Base-by-base conservation (phyloP, 2,888 invertebrate species). In the Melinaea menophilus region DNA sequence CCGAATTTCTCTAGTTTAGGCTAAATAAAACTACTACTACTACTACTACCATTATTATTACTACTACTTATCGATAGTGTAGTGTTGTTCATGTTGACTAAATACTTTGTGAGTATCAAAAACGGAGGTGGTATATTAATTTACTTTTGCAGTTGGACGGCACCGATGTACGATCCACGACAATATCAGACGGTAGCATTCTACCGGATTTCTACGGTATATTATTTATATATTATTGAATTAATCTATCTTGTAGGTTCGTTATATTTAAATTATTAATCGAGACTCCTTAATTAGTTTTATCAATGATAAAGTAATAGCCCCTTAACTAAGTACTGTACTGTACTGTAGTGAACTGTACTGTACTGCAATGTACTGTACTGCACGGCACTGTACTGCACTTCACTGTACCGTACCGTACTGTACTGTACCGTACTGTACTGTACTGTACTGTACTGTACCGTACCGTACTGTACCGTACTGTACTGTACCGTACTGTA, bases 71-170 rank as follows among this genome's bases (percentile, higher is more conserved):
- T 22, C 22, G 22, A 22, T 22, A 22, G 22, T 22, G 22, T 22
- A 22, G 22, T 22, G 1, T 22, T 22, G 22, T 22, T 22, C 22
- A 22, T 1, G 7, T 2, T 37, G 37, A 37, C 37, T 2, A 37
- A 41, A 41, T 41, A 51, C n/a, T 51, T 31, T 5, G 7, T 1
- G 2, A 9, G 7, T 4, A 51, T n/a, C 22, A 51, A 37, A 37
- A 22, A 22, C 22, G 22, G 41, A 7, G 41, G 9, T 41, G 9
- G 41, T 31, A 51, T 31, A 31, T 22, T 7, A n/a, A 51, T 31
- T 51, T 58, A 64, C 60, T 66, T 69, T 80, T 79, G 55, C 84
- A 86, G 86, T 82, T 81, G 78, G 81, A 82, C 63, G 78, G 79
- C 7, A 75, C 76, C 55, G 84, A 82, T 55, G 69, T 76, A 51